A percentile compares a stretch with the other conserved stretches of the same genome.
Evolutionary conservation across 2,888 invertebrate genomes (phyloP).

Genomic region (Cyclophora punctaria): DNA sequence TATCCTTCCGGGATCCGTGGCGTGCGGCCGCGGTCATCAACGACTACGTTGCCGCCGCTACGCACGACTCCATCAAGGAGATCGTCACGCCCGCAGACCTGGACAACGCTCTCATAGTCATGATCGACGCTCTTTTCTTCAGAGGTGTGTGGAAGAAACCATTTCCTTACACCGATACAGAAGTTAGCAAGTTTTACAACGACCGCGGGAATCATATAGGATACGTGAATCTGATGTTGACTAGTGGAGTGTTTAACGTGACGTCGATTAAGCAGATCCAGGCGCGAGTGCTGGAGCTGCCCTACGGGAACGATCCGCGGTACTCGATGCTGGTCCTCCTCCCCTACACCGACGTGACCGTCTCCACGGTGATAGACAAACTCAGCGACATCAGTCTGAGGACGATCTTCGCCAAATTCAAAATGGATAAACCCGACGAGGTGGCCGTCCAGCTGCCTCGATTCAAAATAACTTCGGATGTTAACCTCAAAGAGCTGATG

Average conservation of each 20-base stretch:
- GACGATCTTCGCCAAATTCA: conserved; percentile 59
- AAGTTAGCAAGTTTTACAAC: conserved; percentile 42
- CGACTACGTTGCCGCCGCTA: conserved; percentile 38
- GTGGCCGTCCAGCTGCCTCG: conserved; percentile 75
- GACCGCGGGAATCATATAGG: conserved; percentile 36
- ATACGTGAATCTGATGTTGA: conserved; percentile 50
- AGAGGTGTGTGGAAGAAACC: conserved; percentile 48
- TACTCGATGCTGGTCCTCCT: conserved; percentile 78
- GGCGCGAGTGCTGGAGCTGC: conserved; percentile 48
- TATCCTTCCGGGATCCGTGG: conserved; percentile 34
- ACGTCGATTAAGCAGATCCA: conserved; percentile 27
- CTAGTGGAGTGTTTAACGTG: conserved; percentile 28
- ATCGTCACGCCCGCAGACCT: conserved; percentile 44
- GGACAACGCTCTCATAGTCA: conserved; percentile 30
- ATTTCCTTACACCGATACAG: conserved; percentile 41
- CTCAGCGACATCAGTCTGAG: conserved; percentile 59
- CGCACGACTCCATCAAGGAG: conserved; percentile 48
- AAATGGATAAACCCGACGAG: conserved; percentile 40
- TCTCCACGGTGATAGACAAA: conserved; percentile 60
- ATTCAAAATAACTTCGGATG: conserved; percentile 72
- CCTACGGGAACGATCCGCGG: conserved; percentile 39
- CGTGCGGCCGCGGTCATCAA: conserved; percentile 42
- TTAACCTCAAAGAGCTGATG: conserved; percentile 58
- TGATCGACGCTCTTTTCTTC: conserved; percentile 56
- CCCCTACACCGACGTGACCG: conserved; percentile 60